Percentiles rank a stretch among this genome's conserved stretches.
Evolutionary conservation across 1,140 invertebrate species (phyloP).

Genomic region (Parasteatoda tepidariorum): DNA sequence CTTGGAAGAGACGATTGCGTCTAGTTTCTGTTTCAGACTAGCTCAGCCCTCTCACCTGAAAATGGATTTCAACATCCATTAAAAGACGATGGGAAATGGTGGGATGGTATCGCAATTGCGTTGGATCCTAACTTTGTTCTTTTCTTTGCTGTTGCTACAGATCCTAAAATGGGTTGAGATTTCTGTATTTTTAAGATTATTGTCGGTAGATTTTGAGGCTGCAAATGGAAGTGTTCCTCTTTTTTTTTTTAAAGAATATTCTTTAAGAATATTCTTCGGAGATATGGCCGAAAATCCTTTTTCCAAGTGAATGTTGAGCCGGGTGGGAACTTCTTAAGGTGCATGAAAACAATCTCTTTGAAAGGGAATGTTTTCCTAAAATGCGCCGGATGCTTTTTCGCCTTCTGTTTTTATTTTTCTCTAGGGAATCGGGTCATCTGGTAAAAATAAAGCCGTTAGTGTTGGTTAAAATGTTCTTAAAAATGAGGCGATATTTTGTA

Average conservation of each 20-base stretch:
- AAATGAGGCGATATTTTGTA: too few relatives aligned
- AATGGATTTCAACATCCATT: constrained; percentile 47
- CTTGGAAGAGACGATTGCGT: constrained; percentile 24
- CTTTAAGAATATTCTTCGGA: background rate
- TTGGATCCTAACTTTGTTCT: background rate
- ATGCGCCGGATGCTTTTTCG: background rate
- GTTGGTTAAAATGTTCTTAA: background rate
- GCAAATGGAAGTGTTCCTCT: background rate
- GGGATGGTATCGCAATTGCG: background rate
- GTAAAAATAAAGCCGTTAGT: background rate
- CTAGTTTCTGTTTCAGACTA: background rate
- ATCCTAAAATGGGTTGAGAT: background rate
- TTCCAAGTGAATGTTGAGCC: background rate
- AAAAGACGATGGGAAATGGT: background rate
- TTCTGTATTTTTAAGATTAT: constrained; percentile 4
- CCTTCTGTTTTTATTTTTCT: background rate
- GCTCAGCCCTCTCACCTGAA: constrained; percentile 3
- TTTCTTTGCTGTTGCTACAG: background rate
- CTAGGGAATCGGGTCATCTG: background rate
- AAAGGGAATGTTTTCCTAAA: background rate
- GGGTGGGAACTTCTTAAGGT: background rate
- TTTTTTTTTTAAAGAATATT: background rate
- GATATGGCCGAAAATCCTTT: background rate
- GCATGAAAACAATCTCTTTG: background rate
- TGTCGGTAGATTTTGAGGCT: background rate